These are phyloP conservation scores for Plumapathes pennacea DNA, from an alignment of 92 coral and sea anemone species.

Conservation along the genomic window DNA sequence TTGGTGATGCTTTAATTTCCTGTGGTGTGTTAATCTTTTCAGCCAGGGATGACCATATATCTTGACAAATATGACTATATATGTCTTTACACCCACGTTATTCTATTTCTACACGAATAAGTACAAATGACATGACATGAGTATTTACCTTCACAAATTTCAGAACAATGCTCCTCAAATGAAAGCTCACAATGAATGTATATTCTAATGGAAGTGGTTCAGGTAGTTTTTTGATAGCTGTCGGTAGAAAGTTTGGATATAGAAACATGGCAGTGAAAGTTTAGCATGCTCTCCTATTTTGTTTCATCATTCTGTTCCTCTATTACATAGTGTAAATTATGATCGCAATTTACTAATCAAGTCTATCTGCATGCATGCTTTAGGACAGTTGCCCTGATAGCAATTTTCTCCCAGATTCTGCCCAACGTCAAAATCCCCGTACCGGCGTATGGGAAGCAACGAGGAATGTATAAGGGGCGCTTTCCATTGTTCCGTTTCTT, in stretches of 20 bases:
- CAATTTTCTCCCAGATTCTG: slow-evolving; percentile 34
- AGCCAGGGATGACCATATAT: not conserved
- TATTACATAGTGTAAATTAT: too few relatives aligned
- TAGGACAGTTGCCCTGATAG: slow-evolving; percentile 43
- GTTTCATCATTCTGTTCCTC: too few relatives aligned
- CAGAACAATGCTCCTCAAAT: too few relatives aligned
- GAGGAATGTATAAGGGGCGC: slow-evolving; percentile 9
- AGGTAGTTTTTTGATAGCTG: too few relatives aligned
- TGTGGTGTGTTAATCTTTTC: not conserved
- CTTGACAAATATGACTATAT: too few relatives aligned
- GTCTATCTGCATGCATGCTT: not conserved
- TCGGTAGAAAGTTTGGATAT: not conserved
- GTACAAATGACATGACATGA: too few relatives aligned
- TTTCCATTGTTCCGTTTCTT: slow-evolving; percentile 30
- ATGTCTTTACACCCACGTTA: too few relatives aligned
- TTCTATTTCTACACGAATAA: too few relatives aligned
- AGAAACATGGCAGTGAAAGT: not conserved
- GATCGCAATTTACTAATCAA: too few relatives aligned
- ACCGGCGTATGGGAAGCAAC: slow-evolving; percentile 15
- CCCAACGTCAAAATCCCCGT: slow-evolving; percentile 20
- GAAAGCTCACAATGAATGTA: too few relatives aligned
- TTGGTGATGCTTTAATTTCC: not conserved
- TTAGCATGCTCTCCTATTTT: not conserved
- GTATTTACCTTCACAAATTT: too few relatives aligned
- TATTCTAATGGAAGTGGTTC: too few relatives aligned